These are phyloP conservation scores for Lycaena phlaeas DNA, from an alignment of 2,888 invertebrate species.

Conservation along the genomic window DNA sequence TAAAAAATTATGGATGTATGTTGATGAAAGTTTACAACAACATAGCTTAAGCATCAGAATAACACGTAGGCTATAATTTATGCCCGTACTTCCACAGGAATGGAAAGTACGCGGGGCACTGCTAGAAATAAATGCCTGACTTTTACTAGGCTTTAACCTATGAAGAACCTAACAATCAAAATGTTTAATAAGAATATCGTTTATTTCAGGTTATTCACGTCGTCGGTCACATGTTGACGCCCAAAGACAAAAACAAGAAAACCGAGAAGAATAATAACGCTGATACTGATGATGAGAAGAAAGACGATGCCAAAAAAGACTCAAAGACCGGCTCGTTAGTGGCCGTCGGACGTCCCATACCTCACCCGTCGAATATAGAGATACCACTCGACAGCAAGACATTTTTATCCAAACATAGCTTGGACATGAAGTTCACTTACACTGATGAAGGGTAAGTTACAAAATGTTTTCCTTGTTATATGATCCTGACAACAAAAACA, in stretches of 20 bases:
- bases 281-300: conserved; percentile 47
- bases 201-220: conserved; percentile 86
- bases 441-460: conserved; percentile 90
- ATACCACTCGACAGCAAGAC: conserved; percentile 90
- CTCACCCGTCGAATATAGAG: conserved; percentile 94
- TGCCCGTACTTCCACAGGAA: no score
- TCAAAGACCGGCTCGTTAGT: conserved; percentile 71
- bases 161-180: no score
- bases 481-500: no score
- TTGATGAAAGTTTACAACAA: no score
- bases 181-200: no score
- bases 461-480: no score
- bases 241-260: conserved; percentile 34
- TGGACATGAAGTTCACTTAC: conserved; percentile 96
- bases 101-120: no score
- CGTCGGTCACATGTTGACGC: conserved; percentile 82
- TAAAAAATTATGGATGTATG: no score
- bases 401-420: conserved; percentile 91
- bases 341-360: conserved; percentile 86
- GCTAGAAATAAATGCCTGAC: no score
- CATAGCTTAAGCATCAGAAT: no score
- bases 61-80: no score
- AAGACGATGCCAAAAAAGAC: conserved; percentile 24
- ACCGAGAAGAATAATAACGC: conserved; percentile 25
- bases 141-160: no score